These are phyloP conservation scores for Epinephelus lanceolatus DNA, from an alignment of 2,113 vertebrate genomes.

Conservation along the genomic window DNA sequence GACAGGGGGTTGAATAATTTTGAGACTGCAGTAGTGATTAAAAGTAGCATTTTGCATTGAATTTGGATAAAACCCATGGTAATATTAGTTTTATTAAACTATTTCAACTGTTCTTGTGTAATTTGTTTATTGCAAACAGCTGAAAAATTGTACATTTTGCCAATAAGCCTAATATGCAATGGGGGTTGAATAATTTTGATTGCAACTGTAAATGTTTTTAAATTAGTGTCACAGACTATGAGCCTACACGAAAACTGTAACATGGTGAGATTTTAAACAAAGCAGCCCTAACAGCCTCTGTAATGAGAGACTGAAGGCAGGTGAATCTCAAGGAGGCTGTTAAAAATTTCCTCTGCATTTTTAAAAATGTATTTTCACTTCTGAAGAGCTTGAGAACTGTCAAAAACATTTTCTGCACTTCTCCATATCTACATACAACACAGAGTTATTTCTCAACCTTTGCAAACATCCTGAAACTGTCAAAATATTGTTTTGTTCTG, in stretches of 20 bases:
- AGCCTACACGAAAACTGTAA: not conserved
- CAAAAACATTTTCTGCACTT: not conserved
- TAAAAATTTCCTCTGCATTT: not conserved
- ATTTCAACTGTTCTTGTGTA: too few relatives aligned
- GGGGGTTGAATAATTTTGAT: too few relatives aligned
- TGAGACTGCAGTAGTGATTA: too few relatives aligned
- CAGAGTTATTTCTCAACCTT: not conserved
- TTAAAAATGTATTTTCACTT: not conserved
- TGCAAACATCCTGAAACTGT: not conserved
- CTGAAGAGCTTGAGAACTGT: constrained; percentile 5
- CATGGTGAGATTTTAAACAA: not conserved
- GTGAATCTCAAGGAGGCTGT: not conserved
- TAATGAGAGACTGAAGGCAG: not conserved
- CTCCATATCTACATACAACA: not conserved
- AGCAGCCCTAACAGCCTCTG: not conserved
- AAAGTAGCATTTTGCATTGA: too few relatives aligned
- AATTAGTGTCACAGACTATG: not conserved
- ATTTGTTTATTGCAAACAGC: too few relatives aligned
- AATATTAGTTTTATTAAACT: too few relatives aligned
- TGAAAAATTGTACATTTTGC: too few relatives aligned
- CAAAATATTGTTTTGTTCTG: not conserved
- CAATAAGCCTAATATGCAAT: too few relatives aligned
- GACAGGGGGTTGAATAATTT: too few relatives aligned
- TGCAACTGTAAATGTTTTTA: not conserved
- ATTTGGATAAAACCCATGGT: too few relatives aligned